Percentiles rank a stretch among this genome's conserved stretches.
Conservation (phyloP, 2,888 invertebrate species). For the Anthophora plumipes region DNA sequence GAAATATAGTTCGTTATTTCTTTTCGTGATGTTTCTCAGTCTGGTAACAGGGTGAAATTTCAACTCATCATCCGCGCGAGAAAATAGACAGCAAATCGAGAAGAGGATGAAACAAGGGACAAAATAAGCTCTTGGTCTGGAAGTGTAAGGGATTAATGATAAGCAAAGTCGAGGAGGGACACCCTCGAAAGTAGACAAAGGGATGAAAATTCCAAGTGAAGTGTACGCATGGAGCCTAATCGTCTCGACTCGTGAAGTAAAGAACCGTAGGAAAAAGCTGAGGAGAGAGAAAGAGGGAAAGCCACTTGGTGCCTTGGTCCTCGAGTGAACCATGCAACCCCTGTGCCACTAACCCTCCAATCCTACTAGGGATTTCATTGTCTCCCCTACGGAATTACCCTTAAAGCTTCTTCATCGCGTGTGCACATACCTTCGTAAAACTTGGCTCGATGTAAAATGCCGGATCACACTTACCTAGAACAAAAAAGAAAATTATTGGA, state of each 20-base stretch:
- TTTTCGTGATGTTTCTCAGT: background rate
- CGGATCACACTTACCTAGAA: constrained; percentile 70
- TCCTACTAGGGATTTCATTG: constrained; percentile 73
- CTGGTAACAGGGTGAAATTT: background rate
- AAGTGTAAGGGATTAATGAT: constrained; percentile 71
- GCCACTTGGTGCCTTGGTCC: constrained; percentile 61
- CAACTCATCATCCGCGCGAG: background rate
- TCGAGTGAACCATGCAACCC: constrained; percentile 56
- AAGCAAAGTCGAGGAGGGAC: constrained; percentile 64
- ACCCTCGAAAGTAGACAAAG: constrained; percentile 58
- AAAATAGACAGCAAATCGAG: constrained; percentile 32
- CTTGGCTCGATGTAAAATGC: constrained; percentile 27
- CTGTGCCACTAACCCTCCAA: constrained; percentile 68
- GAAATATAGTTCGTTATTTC: background rate
- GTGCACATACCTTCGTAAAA: constrained; percentile 45
- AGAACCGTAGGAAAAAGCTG: constrained; percentile 60
- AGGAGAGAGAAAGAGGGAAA: constrained; percentile 43
- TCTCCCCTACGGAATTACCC: constrained; percentile 66
- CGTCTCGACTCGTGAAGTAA: constrained; percentile 61
- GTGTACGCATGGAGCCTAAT: constrained; percentile 66
- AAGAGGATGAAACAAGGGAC: constrained; percentile 24
- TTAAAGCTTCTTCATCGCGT: constrained; percentile 58
- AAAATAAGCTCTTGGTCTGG: constrained; percentile 59
- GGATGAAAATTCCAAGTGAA: constrained; percentile 65
- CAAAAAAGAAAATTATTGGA: constrained; percentile 54